phyloP scores from a whole-genome alignment of 2,797 vertebrate genomes.

The Coluber constrictor region DNA sequence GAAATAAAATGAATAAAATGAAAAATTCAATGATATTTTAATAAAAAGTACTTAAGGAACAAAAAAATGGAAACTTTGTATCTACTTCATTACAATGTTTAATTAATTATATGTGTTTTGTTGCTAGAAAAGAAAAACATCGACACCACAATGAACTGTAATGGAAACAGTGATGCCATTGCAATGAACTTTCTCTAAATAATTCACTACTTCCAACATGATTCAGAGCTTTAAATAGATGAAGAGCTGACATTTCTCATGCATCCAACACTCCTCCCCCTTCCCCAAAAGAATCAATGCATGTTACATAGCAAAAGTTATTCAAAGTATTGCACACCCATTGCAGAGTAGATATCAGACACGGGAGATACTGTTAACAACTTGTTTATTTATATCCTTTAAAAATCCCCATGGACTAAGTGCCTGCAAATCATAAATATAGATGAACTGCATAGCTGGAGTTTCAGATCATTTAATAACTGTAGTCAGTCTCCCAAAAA shows the following conservation, averaged over 20 bases:
- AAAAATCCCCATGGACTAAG: not conserved
- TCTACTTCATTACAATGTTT: not conserved
- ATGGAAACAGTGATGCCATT: slow-evolving; percentile 1
- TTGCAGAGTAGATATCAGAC: slow-evolving; percentile 2
- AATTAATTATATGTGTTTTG: not conserved
- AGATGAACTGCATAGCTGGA: slow-evolving; percentile 1
- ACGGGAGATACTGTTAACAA: slow-evolving; percentile 25
- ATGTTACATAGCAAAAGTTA: slow-evolving; percentile 25
- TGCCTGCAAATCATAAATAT: slow-evolving; percentile 1
- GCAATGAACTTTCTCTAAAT: slow-evolving; percentile 9
- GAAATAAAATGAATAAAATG: too few relatives aligned
- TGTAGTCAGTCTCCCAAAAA: not conserved
- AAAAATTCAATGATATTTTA: not conserved
- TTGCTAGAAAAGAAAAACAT: not conserved
- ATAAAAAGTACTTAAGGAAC: not conserved
- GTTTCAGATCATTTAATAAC: not conserved
- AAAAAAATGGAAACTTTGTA: not conserved
- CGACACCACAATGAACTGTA: not conserved
- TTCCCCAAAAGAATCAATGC: not conserved
- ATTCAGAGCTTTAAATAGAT: slow-evolving; percentile 27
- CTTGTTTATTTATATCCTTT: slow-evolving; percentile 37
- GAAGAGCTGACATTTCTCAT: slow-evolving; percentile 20
- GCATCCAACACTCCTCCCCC: not conserved
- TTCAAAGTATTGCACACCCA: slow-evolving; percentile 26
- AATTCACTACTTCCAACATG: slow-evolving; percentile 8